phyloP scores from a whole-genome alignment of 2,113 vertebrate genomes.

The Mobula hypostoma region DNA sequence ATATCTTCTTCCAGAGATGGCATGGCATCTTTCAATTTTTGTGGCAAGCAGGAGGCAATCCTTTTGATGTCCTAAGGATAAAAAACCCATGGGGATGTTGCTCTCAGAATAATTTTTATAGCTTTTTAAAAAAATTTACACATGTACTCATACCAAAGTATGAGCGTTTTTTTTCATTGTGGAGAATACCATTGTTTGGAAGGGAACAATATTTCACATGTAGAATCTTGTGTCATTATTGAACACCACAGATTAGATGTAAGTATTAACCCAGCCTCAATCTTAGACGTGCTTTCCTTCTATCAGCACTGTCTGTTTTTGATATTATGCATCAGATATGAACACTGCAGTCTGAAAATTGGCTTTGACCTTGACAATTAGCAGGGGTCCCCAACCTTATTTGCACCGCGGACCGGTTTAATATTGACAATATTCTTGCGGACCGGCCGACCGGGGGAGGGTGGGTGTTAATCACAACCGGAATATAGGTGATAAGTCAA shows the following conservation, averaged over 20 bases:
- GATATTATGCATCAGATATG: not conserved
- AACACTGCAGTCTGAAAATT: not conserved
- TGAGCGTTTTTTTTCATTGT: not conserved
- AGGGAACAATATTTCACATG: not conserved
- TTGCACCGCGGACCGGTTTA: no score
- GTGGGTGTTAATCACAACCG: no score
- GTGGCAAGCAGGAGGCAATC: not conserved
- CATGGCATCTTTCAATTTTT: constrained; percentile 1
- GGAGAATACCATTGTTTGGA: not conserved
- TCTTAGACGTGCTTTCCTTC: not conserved
- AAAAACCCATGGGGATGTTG: not conserved
- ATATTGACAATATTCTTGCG: no score
- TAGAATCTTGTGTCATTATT: not conserved
- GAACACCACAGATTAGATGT: not conserved
- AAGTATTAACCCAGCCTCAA: not conserved
- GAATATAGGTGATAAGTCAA: no score
- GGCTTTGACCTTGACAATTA: not conserved
- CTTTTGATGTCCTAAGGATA: not conserved
- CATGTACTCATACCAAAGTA: not conserved
- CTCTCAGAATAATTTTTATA: not conserved
- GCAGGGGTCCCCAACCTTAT: no score
- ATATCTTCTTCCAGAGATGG: constrained; percentile 19
- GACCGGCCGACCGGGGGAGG: no score
- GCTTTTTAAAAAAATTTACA: not conserved
- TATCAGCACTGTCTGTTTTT: not conserved